Conservation (phyloP, 1,140 invertebrate genomes). For the Berghia stephanieae region DNA sequence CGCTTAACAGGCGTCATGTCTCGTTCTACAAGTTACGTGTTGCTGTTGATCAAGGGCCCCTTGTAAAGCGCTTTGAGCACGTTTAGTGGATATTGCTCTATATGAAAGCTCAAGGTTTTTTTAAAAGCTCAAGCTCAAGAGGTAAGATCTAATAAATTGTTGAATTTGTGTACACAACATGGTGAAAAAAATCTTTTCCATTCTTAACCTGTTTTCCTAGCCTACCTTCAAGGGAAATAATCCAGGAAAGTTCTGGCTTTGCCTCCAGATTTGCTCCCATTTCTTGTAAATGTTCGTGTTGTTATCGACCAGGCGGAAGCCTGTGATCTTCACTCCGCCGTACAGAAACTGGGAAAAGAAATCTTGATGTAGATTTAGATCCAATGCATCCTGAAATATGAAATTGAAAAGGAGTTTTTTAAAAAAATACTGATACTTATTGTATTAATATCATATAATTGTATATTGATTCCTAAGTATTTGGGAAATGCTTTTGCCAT, state of each 20-base stretch:
- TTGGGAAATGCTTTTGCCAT: too few species aligned
- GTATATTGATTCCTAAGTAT: too few species aligned
- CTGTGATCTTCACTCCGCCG: constrained; percentile 95
- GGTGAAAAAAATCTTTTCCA: neutral
- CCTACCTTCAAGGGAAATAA: constrained; percentile 39
- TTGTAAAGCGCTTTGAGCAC: too few species aligned
- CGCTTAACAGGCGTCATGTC: too few species aligned
- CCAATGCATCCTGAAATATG: constrained; percentile 33
- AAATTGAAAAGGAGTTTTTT: neutral
- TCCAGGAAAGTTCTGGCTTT: constrained; percentile 30
- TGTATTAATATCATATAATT: too few species aligned
- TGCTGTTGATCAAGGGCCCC: too few species aligned
- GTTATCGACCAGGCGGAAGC: constrained; percentile 72
- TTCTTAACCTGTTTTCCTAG: neutral
- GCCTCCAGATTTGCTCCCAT: constrained; percentile 31
- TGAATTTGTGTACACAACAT: neutral
- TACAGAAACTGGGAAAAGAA: constrained; percentile 75
- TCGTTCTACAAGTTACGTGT: too few species aligned
- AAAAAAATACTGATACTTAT: neutral
- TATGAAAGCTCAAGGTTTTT: too few species aligned
- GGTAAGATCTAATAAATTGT: neutral
- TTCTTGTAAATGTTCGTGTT: constrained; percentile 26
- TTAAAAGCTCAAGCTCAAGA: too few species aligned
- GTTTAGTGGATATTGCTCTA: too few species aligned
- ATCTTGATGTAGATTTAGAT: constrained; percentile 37